Conservation (phyloP, 2,113 vertebrate genomes). For the Cebidichthys violaceus region DNA sequence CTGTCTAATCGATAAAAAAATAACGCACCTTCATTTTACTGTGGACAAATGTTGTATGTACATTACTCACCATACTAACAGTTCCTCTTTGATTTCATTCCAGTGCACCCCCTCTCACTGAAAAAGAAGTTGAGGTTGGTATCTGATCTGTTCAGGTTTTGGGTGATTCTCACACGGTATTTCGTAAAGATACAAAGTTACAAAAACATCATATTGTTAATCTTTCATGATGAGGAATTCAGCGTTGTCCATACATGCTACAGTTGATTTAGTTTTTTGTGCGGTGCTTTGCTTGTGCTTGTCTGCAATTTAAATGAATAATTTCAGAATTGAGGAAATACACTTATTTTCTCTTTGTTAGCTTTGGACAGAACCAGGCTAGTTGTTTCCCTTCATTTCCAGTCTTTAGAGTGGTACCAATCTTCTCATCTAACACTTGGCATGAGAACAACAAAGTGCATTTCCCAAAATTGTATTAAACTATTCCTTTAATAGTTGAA, state of each 20-base stretch:
- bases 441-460: background rate
- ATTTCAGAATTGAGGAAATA: background rate
- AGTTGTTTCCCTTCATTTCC: background rate
- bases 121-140: conserved; percentile 98
- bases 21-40: background rate
- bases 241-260: background rate
- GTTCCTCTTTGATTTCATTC: conserved; percentile 67
- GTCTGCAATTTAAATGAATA: background rate
- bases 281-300: background rate
- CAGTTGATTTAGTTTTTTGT: background rate
- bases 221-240: background rate
- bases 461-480: background rate
- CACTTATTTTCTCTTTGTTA: background rate
- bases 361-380: background rate
- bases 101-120: conserved; percentile 93
- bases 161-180: background rate
- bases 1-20: background rate
- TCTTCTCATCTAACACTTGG: background rate
- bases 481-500: background rate
- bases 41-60: background rate
- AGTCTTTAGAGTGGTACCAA: background rate
- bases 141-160: conserved; percentile 30
- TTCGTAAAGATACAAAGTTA: background rate
- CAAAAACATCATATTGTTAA: background rate
- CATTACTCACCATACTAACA: conserved; percentile 25